A percentile compares a stretch with the other conserved stretches of the same genome.
Evolutionary conservation across 2,113 vertebrate species (phyloP).

Genomic region (Thunnus thynnus): DNA sequence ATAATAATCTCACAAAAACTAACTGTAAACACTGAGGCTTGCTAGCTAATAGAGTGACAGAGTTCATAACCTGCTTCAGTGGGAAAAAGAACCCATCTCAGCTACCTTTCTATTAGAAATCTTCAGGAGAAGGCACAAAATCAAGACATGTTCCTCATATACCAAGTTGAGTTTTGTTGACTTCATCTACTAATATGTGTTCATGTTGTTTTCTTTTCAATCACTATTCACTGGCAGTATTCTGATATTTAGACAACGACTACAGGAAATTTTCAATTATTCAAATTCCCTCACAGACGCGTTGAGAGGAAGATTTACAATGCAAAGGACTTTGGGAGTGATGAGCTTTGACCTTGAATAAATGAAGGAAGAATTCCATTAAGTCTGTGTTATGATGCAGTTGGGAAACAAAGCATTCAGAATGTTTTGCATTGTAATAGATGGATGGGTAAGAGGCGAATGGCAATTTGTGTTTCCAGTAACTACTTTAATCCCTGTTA

Average conservation of each 20-base stretch:
- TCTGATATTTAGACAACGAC: conserved; percentile 38
- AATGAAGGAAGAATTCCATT: conserved; percentile 78
- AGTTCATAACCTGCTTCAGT: conserved; percentile 32
- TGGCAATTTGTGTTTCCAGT: conserved; percentile 46
- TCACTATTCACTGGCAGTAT: conserved; percentile 28
- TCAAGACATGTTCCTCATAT: background rate
- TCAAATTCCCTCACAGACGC: conserved; percentile 54
- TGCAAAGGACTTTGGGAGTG: conserved; percentile 75
- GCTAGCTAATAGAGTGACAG: conserved; percentile 18
- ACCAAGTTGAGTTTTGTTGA: conserved; percentile 26
- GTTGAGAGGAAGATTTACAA: conserved; percentile 73
- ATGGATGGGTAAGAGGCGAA: conserved; percentile 35
- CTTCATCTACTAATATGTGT: conserved; percentile 8
- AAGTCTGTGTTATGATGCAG: conserved; percentile 64
- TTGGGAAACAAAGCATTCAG: conserved; percentile 65
- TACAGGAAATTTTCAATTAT: conserved; percentile 58
- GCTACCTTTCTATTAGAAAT: conserved; percentile 19
- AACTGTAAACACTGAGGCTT: conserved; percentile 23
- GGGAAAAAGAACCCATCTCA: background rate
- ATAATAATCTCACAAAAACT: conserved; percentile 57
- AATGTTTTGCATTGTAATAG: conserved; percentile 62
- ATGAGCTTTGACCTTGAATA: conserved; percentile 82
- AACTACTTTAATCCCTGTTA: conserved; percentile 24
- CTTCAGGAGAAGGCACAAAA: background rate
- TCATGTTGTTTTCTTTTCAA: conserved; percentile 20